phyloP scores from a whole-genome alignment of 2,888 invertebrate genomes.

The Hypena proboscidalis region DNA sequence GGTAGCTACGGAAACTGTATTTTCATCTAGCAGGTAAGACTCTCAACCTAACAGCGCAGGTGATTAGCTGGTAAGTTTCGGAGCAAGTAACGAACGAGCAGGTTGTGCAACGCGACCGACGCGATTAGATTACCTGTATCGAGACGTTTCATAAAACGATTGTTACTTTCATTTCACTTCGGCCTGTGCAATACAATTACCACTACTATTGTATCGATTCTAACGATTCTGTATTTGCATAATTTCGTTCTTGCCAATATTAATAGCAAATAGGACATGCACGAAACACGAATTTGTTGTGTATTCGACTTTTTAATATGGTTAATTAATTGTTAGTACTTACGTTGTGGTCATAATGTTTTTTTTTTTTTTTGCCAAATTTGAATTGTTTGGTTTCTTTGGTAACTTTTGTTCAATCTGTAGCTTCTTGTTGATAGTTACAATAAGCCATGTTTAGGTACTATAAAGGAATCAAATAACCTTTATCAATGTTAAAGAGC shows the following conservation, averaged over 20 bases:
- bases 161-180: conserved; percentile 77
- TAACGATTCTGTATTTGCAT: conserved; percentile 20
- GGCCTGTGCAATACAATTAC: conserved; percentile 59
- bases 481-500: too few species aligned
- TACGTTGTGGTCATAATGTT: too few species aligned
- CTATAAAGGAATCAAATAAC: too few species aligned
- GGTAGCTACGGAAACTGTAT: too few species aligned
- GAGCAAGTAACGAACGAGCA: conserved; percentile 34
- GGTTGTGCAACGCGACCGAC: conserved; percentile 67
- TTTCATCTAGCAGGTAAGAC: conserved; percentile 4
- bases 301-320: too few species aligned
- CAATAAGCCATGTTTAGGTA: too few species aligned
- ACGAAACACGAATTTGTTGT: too few species aligned
- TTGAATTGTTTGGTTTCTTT: too few species aligned
- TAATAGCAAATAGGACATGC: conserved; percentile 4
- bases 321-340: too few species aligned
- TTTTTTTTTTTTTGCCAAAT: too few species aligned
- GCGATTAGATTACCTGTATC: conserved; percentile 72
- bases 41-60: conserved; percentile 32
- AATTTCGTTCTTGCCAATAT: neutral
- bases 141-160: conserved; percentile 77
- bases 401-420: too few species aligned
- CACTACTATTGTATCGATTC: conserved; percentile 37
- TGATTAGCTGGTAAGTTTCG: conserved; percentile 58
- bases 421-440: too few species aligned